These are phyloP conservation scores for Cataglyphis altisquamis DNA, from an alignment of 2,888 invertebrate genomes.

Conservation along the genomic window DNA sequence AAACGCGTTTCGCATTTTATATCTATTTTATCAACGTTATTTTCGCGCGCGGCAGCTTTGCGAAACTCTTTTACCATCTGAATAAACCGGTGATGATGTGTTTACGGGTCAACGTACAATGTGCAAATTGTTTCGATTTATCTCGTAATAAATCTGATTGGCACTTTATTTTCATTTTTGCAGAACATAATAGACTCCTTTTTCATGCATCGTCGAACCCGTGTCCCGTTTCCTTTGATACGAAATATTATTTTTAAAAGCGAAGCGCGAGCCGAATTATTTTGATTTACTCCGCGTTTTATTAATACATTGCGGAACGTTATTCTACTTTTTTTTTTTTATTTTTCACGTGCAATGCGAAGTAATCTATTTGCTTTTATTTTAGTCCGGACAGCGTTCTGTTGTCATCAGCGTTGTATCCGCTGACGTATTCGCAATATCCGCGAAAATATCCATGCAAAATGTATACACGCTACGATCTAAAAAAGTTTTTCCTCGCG, in stretches of 20 bases:
- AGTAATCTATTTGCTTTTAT: conserved; percentile 52
- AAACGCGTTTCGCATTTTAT: conserved; percentile 37
- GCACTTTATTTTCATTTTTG: conserved; percentile 56
- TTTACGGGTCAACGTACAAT: conserved; percentile 55
- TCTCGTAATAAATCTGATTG: conserved; percentile 56
- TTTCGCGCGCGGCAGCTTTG: conserved; percentile 27
- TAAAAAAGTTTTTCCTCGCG: neutral
- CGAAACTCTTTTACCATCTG: conserved; percentile 46
- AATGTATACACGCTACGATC: conserved; percentile 11
- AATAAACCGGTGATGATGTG: conserved; percentile 49
- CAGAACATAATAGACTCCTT: conserved; percentile 41
- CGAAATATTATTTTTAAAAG: conserved; percentile 41
- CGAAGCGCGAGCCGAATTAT: conserved; percentile 35
- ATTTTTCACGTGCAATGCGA: conserved; percentile 40
- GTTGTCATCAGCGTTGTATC: conserved; percentile 45
- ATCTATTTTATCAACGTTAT: conserved; percentile 48
- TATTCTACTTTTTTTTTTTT: conserved; percentile 21
- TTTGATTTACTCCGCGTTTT: conserved; percentile 50
- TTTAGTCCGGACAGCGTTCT: neutral
- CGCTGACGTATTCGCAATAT: conserved; percentile 48
- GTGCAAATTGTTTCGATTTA: conserved; percentile 56
- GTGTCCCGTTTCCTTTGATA: conserved; percentile 25
- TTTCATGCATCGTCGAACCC: conserved; percentile 22
- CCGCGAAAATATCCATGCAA: conserved; percentile 33
- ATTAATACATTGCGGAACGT: conserved; percentile 37